Conservation (phyloP, 2,888 invertebrate genomes). For the Perizoma affinitatum region DNA sequence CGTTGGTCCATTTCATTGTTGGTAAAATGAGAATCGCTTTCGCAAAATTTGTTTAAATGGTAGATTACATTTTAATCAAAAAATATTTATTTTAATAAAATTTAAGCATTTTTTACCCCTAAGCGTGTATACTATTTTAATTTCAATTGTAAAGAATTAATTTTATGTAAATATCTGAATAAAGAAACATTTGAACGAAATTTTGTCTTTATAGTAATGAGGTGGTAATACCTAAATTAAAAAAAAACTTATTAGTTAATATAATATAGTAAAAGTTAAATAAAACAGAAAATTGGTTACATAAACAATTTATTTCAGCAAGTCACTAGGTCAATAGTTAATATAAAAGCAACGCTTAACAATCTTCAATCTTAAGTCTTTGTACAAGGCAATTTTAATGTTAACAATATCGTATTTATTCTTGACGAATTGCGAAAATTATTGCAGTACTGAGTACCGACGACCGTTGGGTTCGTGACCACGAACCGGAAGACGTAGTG, state of each 20-base stretch:
- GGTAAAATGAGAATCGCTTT: too few relatives aligned
- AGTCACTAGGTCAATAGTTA: conserved; percentile 64
- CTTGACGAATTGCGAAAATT: conserved; percentile 23
- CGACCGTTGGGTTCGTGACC: not conserved
- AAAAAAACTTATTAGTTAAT: conserved; percentile 23
- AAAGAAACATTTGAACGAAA: conserved; percentile 71
- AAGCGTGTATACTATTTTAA: conserved; percentile 49
- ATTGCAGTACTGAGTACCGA: too few relatives aligned
- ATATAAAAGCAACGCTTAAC: conserved; percentile 71
- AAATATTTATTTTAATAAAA: conserved; percentile 29
- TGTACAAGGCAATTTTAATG: conserved; percentile 74
- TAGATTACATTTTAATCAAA: conserved; percentile 5
- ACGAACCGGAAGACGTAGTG: too few relatives aligned
- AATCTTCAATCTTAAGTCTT: conserved; percentile 63
- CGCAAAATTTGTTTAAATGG: too few relatives aligned
- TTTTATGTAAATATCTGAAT: conserved; percentile 79
- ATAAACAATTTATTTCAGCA: conserved; percentile 70
- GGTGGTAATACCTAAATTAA: conserved; percentile 22
- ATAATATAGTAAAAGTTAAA: too few relatives aligned
- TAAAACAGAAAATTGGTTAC: conserved; percentile 45
- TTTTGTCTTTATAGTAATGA: conserved; percentile 35
- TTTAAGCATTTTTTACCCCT: conserved; percentile 22
- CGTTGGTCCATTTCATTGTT: too few relatives aligned
- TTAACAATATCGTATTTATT: conserved; percentile 46
- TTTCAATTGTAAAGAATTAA: conserved; percentile 72